Percentiles rank a stretch among this genome's conserved stretches.
Conservation (phyloP, 2,113 vertebrate genomes). For the Penelope pileata region DNA sequence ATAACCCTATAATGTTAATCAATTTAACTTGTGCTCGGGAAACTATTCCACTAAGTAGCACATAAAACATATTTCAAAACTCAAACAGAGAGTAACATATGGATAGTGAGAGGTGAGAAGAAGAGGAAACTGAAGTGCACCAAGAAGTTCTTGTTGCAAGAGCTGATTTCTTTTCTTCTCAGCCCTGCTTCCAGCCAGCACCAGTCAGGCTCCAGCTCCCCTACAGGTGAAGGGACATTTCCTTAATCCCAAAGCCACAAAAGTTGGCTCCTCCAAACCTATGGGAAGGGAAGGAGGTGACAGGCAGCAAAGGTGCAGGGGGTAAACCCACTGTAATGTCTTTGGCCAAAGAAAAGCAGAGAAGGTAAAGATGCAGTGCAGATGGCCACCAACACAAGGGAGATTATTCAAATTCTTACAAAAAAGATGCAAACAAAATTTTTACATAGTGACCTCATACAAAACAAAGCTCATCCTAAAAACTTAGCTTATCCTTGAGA, state of each 20-base stretch:
- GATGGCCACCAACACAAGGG: neutral
- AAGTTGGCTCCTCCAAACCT: neutral
- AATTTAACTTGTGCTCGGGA: neutral
- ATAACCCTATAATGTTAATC: neutral
- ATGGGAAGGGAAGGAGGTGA: neutral
- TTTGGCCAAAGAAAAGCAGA: neutral
- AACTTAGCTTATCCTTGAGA: neutral
- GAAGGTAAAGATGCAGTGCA: neutral
- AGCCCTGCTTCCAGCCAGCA: neutral
- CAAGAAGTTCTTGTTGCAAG: constrained; percentile 21
- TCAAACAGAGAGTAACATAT: neutral
- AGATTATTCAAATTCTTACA: too few relatives aligned
- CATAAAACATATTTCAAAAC: neutral
- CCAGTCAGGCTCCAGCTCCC: neutral
- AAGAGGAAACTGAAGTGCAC: constrained; percentile 26
- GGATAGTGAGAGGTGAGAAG: constrained; percentile 7
- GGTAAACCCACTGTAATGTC: neutral
- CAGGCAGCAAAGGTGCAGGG: rapidly evolving
- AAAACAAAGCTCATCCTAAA: neutral
- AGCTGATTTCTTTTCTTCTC: neutral
- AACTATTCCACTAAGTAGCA: neutral
- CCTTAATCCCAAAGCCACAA: neutral
- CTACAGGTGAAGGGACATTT: neutral
- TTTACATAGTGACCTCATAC: neutral
- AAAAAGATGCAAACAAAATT: neutral